These are phyloP conservation scores for Leontopithecus rosalia DNA, from an alignment of 2,797 vertebrate species.

Conservation along the genomic window DNA sequence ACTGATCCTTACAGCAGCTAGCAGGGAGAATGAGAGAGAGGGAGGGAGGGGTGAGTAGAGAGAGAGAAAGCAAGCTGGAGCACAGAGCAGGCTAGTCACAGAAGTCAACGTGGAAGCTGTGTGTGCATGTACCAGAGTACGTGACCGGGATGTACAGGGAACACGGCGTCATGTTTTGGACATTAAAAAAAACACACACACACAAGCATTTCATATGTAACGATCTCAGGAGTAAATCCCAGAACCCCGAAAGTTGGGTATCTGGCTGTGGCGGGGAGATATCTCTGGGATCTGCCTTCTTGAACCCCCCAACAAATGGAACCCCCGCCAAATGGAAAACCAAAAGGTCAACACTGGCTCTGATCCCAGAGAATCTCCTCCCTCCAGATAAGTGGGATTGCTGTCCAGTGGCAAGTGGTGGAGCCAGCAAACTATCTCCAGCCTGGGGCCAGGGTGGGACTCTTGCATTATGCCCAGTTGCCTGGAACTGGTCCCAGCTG, in stretches of 20 bases:
- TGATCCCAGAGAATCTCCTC: background rate
- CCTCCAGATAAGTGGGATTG: conserved; percentile 3
- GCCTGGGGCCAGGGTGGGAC: background rate
- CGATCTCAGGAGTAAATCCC: conserved; percentile 1
- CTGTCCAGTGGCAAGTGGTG: background rate
- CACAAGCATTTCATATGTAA: background rate
- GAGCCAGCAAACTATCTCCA: background rate
- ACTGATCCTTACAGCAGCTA: conserved; percentile 84
- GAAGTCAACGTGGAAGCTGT: background rate
- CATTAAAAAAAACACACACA: background rate
- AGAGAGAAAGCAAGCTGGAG: conserved; percentile 75
- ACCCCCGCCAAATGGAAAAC: conserved; percentile 61
- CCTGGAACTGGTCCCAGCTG: background rate
- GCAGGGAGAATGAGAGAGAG: conserved; percentile 71
- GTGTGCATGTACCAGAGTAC: background rate
- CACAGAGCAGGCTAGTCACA: conserved; percentile 75
- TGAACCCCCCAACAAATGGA: background rate
- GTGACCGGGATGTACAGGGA: background rate
- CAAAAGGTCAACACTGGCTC: conserved; percentile 49
- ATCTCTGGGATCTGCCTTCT: background rate
- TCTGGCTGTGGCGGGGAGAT: background rate
- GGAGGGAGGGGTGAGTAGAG: conserved; percentile 54
- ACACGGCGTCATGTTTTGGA: background rate
- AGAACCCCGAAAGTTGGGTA: conserved; percentile 1
- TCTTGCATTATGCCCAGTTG: background rate